Conservation (phyloP, 2,113 vertebrate species). For the Notiomystis cincta region DNA sequence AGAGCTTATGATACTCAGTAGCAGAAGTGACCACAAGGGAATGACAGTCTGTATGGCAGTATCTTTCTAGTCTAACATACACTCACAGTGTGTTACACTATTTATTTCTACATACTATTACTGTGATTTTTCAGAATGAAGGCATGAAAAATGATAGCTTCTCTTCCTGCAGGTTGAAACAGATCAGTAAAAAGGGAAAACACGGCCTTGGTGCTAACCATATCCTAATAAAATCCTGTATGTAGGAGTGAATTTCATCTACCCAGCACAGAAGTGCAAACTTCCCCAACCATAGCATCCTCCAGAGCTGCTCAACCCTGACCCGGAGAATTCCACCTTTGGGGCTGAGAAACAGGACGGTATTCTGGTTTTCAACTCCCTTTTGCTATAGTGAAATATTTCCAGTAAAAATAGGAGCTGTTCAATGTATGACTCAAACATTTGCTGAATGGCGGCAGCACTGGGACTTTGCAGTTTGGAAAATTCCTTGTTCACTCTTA, state of each 20-base stretch:
- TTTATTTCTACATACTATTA: background rate
- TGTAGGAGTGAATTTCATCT: background rate
- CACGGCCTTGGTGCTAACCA: background rate
- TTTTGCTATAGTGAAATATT: slow-evolving; percentile 28
- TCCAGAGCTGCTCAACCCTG: background rate
- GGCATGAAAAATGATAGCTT: background rate
- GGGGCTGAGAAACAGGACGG: background rate
- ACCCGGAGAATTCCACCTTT: background rate
- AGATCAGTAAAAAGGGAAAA: background rate
- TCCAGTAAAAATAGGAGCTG: slow-evolving; percentile 49
- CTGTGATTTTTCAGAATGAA: background rate
- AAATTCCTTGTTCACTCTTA: slow-evolving; percentile 51
- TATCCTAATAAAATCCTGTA: background rate
- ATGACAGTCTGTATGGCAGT: background rate
- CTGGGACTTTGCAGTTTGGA: slow-evolving; percentile 33
- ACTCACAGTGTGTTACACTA: background rate
- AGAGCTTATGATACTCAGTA: background rate
- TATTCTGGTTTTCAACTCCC: slow-evolving; percentile 7
- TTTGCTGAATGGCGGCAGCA: slow-evolving; percentile 28
- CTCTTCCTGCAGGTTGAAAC: background rate
- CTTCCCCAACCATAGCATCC: background rate
- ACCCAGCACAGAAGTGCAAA: background rate
- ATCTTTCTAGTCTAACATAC: background rate
- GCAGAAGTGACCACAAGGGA: background rate
- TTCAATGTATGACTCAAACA: slow-evolving; percentile 1